Conservation (phyloP, 2,888 invertebrate species). For the Helleia helle region DNA sequence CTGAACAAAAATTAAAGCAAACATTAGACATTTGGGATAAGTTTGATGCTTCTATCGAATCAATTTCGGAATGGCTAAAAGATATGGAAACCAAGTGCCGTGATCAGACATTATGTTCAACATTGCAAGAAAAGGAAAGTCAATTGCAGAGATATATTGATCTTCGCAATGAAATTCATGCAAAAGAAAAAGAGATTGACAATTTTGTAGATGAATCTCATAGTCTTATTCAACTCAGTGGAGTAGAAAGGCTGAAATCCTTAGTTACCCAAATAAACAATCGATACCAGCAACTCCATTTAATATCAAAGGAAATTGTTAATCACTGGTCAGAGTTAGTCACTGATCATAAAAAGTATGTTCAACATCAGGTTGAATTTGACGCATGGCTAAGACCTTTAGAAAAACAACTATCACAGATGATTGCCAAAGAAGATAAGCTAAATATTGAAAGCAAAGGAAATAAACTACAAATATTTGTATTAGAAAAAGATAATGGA, state of each 20-base stretch:
- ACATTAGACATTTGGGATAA: constrained; percentile 88
- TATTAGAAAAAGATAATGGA: constrained; percentile 88
- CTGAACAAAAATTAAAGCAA: constrained; percentile 82
- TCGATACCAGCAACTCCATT: constrained; percentile 86
- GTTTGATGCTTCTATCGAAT: constrained; percentile 87
- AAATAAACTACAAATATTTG: constrained; percentile 80
- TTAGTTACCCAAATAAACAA: constrained; percentile 92
- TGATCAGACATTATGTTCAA: constrained; percentile 88
- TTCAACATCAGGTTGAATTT: constrained; percentile 82
- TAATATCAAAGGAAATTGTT: constrained; percentile 88
- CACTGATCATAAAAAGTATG: constrained; percentile 86
- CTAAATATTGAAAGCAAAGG: constrained; percentile 78
- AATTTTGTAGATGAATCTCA: constrained; percentile 93
- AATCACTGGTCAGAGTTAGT: constrained; percentile 88
- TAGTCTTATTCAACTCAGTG: constrained; percentile 85
- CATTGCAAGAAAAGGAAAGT: constrained; percentile 84
- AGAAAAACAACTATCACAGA: constrained; percentile 77
- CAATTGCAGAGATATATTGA: constrained; percentile 82
- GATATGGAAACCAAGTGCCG: constrained; percentile 87
- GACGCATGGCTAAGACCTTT: constrained; percentile 85
- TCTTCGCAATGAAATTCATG: constrained; percentile 82
- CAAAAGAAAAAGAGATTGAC: constrained; percentile 90
- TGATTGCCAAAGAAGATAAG: constrained; percentile 78
- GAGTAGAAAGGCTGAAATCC: constrained; percentile 88
- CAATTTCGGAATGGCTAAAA: constrained; percentile 90